phyloP scores from a whole-genome alignment of 1,140 invertebrate species.

The Cheumatopsyche charites region DNA sequence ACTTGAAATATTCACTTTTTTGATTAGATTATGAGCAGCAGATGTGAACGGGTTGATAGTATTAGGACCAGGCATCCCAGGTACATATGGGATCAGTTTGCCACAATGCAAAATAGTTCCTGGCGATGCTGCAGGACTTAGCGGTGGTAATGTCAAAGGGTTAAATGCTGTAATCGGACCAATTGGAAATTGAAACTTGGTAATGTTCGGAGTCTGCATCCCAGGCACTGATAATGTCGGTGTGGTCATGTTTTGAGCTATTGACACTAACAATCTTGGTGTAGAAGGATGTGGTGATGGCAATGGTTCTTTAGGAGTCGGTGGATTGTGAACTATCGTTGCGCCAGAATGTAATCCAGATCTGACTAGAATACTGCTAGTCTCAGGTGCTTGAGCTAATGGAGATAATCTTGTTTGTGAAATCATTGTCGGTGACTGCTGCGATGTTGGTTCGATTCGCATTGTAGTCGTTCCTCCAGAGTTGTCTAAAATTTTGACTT shows the following conservation, averaged over 20 bases:
- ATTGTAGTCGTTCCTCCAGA: conserved; percentile 72
- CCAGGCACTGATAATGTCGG: conserved; percentile 62
- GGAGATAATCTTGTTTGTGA: conserved; percentile 59
- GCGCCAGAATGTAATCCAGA: conserved; percentile 77
- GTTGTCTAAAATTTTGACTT: conserved; percentile 74
- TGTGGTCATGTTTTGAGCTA: conserved; percentile 64
- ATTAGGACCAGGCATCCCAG: conserved; percentile 84
- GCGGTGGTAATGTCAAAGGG: conserved; percentile 66
- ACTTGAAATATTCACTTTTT: conserved; percentile 11
- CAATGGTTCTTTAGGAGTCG: conserved; percentile 59
- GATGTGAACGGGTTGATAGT: conserved; percentile 59
- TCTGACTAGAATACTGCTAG: conserved; percentile 69
- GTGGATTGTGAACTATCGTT: conserved; percentile 71
- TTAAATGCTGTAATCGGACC: conserved; percentile 74
- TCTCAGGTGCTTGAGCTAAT: conserved; percentile 58
- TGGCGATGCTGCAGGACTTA: conserved; percentile 58
- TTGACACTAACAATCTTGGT: conserved; percentile 64
- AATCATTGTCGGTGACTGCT: conserved; percentile 60
- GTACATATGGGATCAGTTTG: conserved; percentile 81
- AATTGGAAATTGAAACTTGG: conserved; percentile 67
- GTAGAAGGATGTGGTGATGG: conserved; percentile 61
- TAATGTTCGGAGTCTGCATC: conserved; percentile 56
- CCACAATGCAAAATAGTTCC: conserved; percentile 70
- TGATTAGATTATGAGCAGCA: conserved; percentile 42
- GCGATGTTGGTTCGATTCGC: conserved; percentile 69